A percentile compares a stretch with the other conserved stretches of the same genome.
Conservation (phyloP, 2,113 vertebrate genomes). For the Scartelaos histophorus region DNA sequence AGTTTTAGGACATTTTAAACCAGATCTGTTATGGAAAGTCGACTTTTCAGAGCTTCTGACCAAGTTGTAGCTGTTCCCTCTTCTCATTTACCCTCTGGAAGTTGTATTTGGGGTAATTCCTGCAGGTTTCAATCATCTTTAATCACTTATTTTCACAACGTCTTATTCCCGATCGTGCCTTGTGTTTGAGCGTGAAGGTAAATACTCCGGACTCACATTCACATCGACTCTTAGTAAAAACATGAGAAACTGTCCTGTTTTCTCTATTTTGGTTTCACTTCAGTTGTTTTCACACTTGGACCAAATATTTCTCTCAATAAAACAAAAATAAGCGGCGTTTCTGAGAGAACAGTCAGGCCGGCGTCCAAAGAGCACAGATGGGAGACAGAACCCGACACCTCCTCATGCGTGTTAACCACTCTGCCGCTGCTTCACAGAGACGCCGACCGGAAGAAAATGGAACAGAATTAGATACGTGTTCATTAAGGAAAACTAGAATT, state of each 20-base stretch:
- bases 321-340: not conserved
- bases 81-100: no score
- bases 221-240: no score
- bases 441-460: constrained; percentile 24
- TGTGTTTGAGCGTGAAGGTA: no score
- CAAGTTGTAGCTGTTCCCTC: no score
- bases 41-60: no score
- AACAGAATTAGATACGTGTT: constrained; percentile 13
- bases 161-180: no score
- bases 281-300: constrained; percentile 38
- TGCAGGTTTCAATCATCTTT: no score
- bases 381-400: constrained; percentile 54
- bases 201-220: no score
- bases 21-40: no score
- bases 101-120: no score
- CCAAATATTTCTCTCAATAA: constrained; percentile 3
- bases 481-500: constrained; percentile 8
- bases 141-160: no score
- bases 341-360: not conserved
- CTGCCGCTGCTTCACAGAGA: constrained; percentile 44
- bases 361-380: constrained; percentile 52
- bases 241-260: not conserved
- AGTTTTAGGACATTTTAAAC: no score
- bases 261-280: constrained; percentile 27
- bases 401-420: constrained; percentile 51